Percentiles rank a stretch among this genome's conserved stretches.
Evolutionary conservation across 2,888 invertebrate species (phyloP).

Genomic region (Patella depressa): DNA sequence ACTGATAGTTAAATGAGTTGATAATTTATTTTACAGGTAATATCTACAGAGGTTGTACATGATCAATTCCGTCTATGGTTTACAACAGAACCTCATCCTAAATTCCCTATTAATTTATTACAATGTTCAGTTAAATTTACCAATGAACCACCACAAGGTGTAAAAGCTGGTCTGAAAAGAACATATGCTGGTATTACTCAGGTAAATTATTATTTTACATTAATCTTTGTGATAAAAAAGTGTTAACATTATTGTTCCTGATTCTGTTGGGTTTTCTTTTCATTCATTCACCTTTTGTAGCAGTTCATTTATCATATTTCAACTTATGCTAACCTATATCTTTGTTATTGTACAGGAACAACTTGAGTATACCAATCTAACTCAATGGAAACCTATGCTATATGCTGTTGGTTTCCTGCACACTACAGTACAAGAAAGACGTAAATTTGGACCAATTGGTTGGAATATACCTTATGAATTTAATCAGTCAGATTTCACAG

Average conservation of each 20-base stretch:
- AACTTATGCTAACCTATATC: neutral
- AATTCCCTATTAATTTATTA: constrained; percentile 89
- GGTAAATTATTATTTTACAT: constrained; percentile 55
- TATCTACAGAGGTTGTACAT: constrained; percentile 80
- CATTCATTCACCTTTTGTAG: neutral
- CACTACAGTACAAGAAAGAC: constrained; percentile 92
- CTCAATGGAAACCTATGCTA: constrained; percentile 93
- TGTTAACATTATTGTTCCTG: neutral
- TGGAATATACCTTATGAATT: constrained; percentile 99
- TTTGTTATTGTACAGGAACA: constrained; percentile 76
- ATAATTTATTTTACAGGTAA: constrained; percentile 40
- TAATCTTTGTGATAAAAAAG: too few species aligned
- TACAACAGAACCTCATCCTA: constrained; percentile 92
- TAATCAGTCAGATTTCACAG: constrained; percentile 95
- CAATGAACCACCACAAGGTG: constrained; percentile 97
- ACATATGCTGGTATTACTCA: constrained; percentile 91
- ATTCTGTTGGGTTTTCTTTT: too few species aligned
- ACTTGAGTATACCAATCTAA: constrained; percentile 86
- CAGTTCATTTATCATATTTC: neutral
- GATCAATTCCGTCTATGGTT: constrained; percentile 92
- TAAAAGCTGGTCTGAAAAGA: constrained; percentile 91
- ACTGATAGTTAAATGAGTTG: too few species aligned
- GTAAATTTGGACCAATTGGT: constrained; percentile 95
- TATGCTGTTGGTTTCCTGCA: constrained; percentile 96
- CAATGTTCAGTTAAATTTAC: constrained; percentile 98